Conservation (phyloP, 2,888 invertebrate genomes). For the Helobdella robusta region DNA sequence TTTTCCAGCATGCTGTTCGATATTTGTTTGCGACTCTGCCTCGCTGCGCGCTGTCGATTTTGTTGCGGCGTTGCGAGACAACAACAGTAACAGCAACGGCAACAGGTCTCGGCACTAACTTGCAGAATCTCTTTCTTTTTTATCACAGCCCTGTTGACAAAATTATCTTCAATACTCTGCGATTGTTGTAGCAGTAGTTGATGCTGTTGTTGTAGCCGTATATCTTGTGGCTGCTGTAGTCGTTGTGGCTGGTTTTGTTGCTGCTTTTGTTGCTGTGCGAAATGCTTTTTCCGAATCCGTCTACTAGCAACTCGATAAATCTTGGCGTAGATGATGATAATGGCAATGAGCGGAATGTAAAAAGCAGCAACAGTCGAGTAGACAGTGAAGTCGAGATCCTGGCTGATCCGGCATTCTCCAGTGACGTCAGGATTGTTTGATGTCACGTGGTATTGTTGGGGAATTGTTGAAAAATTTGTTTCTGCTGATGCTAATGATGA, state of each 20-base stretch:
- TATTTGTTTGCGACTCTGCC: no score
- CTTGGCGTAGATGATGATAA: conserved; percentile 90
- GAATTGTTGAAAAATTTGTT: neutral
- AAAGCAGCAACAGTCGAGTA: conserved; percentile 95
- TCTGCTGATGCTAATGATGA: neutral
- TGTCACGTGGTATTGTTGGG: neutral
- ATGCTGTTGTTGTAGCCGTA: neutral
- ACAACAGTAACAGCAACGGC: no score
- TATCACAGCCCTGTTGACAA: no score
- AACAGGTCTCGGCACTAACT: no score
- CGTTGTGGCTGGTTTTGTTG: conserved; percentile 31
- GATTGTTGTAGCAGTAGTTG: neutral
- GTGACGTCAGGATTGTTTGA: conserved; percentile 30
- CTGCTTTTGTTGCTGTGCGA: conserved; percentile 38
- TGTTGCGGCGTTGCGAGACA: no score
- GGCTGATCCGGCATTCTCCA: conserved; percentile 74
- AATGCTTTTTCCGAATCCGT: conserved; percentile 60
- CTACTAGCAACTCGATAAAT: conserved; percentile 83
- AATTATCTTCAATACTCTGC: no score
- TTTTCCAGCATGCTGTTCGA: no score
- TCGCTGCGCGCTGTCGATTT: no score
- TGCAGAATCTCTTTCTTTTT: no score
- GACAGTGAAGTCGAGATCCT: conserved; percentile 74
- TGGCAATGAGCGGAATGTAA: conserved; percentile 86
- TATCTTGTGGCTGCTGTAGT: neutral